Percentiles rank a stretch among this genome's conserved stretches.
Evolutionary conservation across 2,113 vertebrate genomes (phyloP).

Genomic region (Spheniscus mendiculus): DNA sequence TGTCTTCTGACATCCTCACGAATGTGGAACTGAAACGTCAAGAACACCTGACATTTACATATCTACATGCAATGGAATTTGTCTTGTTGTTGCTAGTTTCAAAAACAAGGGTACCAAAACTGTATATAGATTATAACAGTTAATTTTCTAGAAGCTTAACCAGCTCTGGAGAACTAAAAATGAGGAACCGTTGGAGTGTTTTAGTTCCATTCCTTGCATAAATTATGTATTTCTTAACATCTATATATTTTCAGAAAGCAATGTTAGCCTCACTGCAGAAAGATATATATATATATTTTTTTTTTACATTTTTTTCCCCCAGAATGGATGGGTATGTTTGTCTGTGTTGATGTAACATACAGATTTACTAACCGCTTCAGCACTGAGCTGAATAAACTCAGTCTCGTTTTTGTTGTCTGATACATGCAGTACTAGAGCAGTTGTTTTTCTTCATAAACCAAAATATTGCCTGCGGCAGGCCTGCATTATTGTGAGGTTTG

Average conservation of each 20-base stretch:
- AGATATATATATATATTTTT: too few species aligned
- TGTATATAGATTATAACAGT: neutral
- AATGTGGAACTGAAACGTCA: neutral
- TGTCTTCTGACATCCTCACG: neutral
- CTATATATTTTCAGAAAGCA: neutral
- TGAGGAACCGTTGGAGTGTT: neutral
- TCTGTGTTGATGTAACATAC: neutral
- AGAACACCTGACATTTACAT: neutral
- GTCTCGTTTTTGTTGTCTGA: neutral
- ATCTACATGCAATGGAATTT: neutral
- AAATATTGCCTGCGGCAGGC: neutral
- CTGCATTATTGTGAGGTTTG: neutral
- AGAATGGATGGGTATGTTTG: neutral
- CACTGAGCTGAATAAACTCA: neutral
- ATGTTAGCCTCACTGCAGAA: neutral
- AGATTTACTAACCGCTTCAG: neutral
- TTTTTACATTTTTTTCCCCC: neutral
- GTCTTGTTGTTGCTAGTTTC: neutral
- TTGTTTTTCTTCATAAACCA: neutral
- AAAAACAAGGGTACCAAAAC: neutral
- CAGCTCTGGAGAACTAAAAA: neutral
- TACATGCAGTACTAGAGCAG: neutral
- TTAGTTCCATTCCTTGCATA: neutral
- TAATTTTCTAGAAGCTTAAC: neutral
- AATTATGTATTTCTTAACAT: neutral